These are phyloP conservation scores for Elegia similella DNA, from an alignment of 2,888 invertebrate species.

Conservation along the genomic window DNA sequence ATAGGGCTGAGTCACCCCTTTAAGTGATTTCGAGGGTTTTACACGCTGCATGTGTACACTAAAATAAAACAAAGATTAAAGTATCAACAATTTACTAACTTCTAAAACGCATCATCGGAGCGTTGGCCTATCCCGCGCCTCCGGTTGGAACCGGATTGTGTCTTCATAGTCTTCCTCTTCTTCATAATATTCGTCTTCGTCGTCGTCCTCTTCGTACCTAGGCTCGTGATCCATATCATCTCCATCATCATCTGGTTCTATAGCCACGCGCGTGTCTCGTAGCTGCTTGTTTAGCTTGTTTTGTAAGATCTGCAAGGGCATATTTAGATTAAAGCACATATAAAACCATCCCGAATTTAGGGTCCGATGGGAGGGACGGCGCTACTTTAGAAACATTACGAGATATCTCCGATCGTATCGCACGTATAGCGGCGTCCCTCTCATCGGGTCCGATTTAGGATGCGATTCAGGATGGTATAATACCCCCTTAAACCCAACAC, in stretches of 20 bases:
- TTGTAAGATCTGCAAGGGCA: conserved; percentile 56
- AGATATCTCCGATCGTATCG: too few species aligned
- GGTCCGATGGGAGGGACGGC: too few species aligned
- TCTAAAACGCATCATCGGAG: conserved; percentile 2
- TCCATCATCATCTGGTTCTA: conserved; percentile 32
- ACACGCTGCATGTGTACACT: too few species aligned
- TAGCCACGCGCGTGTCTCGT: conserved; percentile 37
- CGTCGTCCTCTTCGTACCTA: conserved; percentile 27
- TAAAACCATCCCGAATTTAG: too few species aligned
- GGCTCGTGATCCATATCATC: conserved; percentile 37
- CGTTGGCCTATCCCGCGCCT: neutral
- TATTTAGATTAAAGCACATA: too few species aligned
- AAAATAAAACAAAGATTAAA: conserved; percentile 7
- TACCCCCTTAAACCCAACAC: too few species aligned
- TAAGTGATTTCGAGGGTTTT: too few species aligned
- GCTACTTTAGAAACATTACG: neutral
- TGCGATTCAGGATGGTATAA: too few species aligned
- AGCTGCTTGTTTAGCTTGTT: conserved; percentile 55
- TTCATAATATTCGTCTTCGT: conserved; percentile 40
- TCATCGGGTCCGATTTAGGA: too few species aligned
- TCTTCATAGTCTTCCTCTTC: conserved; percentile 33
- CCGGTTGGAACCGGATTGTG: conserved; percentile 1
- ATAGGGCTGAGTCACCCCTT: too few species aligned
- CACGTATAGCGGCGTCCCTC: too few species aligned
- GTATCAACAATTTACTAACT: conserved; percentile 1